Base-by-base conservation (phyloP, 1,140 invertebrate genomes). In the Pseudobourletiella spinata region DNA sequence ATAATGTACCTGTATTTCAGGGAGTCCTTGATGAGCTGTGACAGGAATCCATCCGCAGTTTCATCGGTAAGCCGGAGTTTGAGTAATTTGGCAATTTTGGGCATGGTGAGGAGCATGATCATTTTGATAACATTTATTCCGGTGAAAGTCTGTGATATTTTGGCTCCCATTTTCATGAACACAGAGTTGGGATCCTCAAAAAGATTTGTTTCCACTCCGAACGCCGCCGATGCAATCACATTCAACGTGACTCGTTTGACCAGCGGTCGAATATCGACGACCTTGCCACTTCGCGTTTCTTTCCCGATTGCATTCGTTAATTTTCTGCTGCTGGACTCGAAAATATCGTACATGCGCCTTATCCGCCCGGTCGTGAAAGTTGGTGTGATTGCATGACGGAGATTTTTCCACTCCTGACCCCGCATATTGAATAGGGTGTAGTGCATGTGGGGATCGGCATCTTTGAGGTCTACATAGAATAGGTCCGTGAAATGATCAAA, bases 161-260 rank as follows among this genome's bases (percentile, higher is more conserved):
- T 25, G 11, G 46, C 32, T 26, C 42, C 61, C 55, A 63, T 58
- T 39, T 60, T 18, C 1, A 59, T 28, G 56, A 72, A 71, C n/a
- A 42, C n/a, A 3, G 66, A 42, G 14, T 69, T 46, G 26, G 62
- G 30, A 6, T 65, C 59, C 2, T 69, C 64, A 42, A 71, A 71
- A 11, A 70, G 64, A 2, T 68, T 63, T 32, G 61, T 71, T 18
- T 78, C 65, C 6, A 80, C 72, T 16, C 79, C 79, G 71, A 79
- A 81, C 20, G 74, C 74, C 32, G 77, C 75, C 29, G 70, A 70
- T n/a, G 77, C 75, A 30, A 80, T 79, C 3, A 76, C 71, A 67
- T 80, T 78, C 74, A 80, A 76, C 6, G 77, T 76, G 54, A 73
- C 78, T 8, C 65, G 70, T 2, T 71, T 71, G 51, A 73, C 74